Conservation (phyloP, 2,888 invertebrate genomes). For the Caenorhabditis angaria region DNA sequence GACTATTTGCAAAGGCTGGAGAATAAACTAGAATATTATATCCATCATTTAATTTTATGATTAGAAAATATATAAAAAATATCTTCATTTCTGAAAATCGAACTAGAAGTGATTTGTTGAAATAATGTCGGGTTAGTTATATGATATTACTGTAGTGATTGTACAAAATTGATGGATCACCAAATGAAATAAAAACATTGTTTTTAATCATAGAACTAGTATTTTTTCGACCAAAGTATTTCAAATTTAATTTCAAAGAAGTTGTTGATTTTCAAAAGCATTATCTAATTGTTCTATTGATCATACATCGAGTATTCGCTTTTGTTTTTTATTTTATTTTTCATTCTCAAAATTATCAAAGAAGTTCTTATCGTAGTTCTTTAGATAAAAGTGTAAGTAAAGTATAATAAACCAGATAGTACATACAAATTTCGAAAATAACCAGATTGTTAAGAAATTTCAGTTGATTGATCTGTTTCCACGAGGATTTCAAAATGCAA, state of each 20-base stretch:
- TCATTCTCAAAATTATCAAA: neutral
- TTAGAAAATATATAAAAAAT: too few species aligned
- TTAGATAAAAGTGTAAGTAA: neutral
- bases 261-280: too few species aligned
- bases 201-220: neutral
- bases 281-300: too few species aligned
- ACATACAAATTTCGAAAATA: too few species aligned
- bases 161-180: neutral
- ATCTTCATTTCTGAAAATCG: too few species aligned
- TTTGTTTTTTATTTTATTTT: neutral
- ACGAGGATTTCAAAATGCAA: neutral
- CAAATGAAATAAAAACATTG: neutral
- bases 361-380: neutral
- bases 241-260: too few species aligned
- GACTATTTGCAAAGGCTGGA: conserved; percentile 40
- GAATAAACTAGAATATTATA: conserved; percentile 45
- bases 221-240: neutral
- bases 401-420: too few species aligned
- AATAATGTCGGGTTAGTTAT: too few species aligned
- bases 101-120: too few species aligned
- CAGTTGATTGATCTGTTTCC: neutral
- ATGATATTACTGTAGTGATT: neutral
- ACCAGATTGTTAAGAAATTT: too few species aligned
- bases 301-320: too few species aligned
- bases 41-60: neutral